Evolutionary conservation across 2,797 vertebrate genomes (phyloP).

Genomic region (Urosaurus nigricauda): DNA sequence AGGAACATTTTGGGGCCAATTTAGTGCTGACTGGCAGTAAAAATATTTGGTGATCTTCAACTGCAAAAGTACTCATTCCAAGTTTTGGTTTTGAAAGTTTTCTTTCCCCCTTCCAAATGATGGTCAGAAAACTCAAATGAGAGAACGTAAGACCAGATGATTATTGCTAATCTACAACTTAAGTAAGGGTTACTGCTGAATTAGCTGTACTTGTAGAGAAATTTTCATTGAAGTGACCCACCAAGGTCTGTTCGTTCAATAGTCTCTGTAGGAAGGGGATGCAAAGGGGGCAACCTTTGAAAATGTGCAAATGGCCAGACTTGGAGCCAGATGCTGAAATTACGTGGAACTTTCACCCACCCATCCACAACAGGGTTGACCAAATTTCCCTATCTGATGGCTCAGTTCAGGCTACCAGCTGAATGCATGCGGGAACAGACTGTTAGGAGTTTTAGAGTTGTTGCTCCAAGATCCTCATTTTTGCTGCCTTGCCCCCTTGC

Average conservation of each 20-base stretch:
- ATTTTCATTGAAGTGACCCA: not conserved
- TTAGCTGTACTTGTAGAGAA: not conserved
- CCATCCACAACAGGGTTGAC: not conserved
- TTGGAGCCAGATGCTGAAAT: not conserved
- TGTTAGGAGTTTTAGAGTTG: not conserved
- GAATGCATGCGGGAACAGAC: not conserved
- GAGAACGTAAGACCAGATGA: slow-evolving; percentile 15
- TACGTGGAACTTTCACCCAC: not conserved
- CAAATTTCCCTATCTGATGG: not conserved
- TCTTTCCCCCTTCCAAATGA: not conserved
- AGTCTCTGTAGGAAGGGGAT: not conserved
- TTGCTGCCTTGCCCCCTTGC: not conserved
- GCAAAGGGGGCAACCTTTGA: not conserved
- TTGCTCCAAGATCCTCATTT: not conserved
- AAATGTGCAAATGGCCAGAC: not conserved
- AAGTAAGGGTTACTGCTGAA: not conserved
- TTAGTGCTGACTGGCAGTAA: no score
- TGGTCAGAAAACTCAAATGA: slow-evolving; percentile 28
- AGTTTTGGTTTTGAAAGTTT: not conserved
- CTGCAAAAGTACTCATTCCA: no score
- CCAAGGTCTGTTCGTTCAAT: not conserved
- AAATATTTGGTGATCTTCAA: no score
- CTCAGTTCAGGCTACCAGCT: not conserved
- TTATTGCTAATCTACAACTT: slow-evolving; percentile 25
- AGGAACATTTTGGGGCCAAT: no score